Percentiles rank a stretch among this genome's conserved stretches.
Conservation (phyloP, 2,797 vertebrate genomes). For the Gadopsis bispinosus region DNA sequence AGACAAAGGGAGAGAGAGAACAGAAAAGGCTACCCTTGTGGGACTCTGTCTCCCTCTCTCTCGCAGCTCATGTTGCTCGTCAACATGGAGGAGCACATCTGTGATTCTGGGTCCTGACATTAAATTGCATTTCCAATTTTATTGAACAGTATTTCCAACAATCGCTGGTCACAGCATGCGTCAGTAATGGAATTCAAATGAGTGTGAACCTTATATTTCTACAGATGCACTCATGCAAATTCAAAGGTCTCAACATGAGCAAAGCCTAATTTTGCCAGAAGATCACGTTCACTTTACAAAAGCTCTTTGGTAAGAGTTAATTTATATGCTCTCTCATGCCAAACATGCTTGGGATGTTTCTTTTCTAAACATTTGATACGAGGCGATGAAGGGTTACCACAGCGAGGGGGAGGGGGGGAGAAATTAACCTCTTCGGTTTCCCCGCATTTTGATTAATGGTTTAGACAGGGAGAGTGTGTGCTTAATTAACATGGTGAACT, state of each 20-base stretch:
- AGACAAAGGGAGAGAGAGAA: slow-evolving; percentile 37
- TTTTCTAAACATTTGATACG: slow-evolving; percentile 13
- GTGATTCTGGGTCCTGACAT: slow-evolving; percentile 33
- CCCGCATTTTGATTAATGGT: slow-evolving; percentile 25
- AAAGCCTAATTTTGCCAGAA: slow-evolving; percentile 19
- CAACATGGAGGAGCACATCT: slow-evolving; percentile 36
- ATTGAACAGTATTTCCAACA: slow-evolving; percentile 48
- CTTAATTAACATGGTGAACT: slow-evolving; percentile 21
- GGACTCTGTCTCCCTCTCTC: slow-evolving; percentile 32
- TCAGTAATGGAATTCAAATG: slow-evolving; percentile 52
- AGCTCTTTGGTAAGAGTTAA: slow-evolving; percentile 25
- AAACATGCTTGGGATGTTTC: slow-evolving; percentile 5
- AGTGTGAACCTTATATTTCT: slow-evolving; percentile 35
- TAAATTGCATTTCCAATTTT: slow-evolving; percentile 55
- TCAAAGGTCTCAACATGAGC: slow-evolving; percentile 32
- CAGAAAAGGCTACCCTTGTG: slow-evolving; percentile 37
- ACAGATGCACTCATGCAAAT: slow-evolving; percentile 24
- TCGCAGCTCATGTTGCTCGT: slow-evolving; percentile 47
- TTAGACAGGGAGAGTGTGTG: slow-evolving; percentile 7
- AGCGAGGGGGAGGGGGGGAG: neutral
- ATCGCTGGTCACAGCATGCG: slow-evolving; percentile 35
- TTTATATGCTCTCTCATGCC: neutral
- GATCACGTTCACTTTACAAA: slow-evolving; percentile 30
- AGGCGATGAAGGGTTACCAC: neutral
- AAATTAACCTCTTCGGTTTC: neutral